Evolutionary conservation across 2,113 vertebrate species (phyloP), one percentile per base, ranked within the genome.

Genomic region (Salvator merianae): DNA sequence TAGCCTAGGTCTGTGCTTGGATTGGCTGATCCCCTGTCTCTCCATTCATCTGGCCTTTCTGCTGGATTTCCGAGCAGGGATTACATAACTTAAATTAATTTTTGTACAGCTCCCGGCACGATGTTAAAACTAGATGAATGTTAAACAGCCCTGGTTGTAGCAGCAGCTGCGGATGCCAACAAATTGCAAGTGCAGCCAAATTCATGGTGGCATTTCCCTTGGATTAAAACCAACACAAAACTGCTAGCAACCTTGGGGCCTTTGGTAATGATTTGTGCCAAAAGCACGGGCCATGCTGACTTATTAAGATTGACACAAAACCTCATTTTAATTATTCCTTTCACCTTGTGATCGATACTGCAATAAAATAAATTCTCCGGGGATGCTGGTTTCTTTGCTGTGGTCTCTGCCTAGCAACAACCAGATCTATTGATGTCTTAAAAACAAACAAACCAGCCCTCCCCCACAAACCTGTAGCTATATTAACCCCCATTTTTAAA

Each of bases 281-380:
- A 72, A 55, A 30, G 34, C 7, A 62, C 28, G 62, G 47, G 47
- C 78, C 4, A 75, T 83, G 40, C 50, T 66, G 65, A 74, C 77
- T 74, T 62, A 83, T 87, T 75, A 75, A 79, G n/a, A 71, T 24
- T 59, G 62, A 80, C 76, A 43, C 68, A 47, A 69, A 69, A 87
- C 47, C 22, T 62, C 77, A 70, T 80, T 75, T 68, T 79, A 83
- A 80, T 83, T 68, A 84, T 87, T 69, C 43, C 55, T 82, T 87
- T 83, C 40, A 68, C 53, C 43, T 32, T 63, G 5, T 38, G 76
- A 87, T 82, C 81, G 26, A 79, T 83, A 79, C 34, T 20, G 63
- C 76, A 69, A 79, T 87, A 68, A 83, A 83, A 84, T 50, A n/a
- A 59, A 79, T 62, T 79, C 47, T 69, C 62, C 30, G 34, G 86